phyloP scores from a whole-genome alignment of 1,140 invertebrate genomes.

The Papilio glaucus region DNA sequence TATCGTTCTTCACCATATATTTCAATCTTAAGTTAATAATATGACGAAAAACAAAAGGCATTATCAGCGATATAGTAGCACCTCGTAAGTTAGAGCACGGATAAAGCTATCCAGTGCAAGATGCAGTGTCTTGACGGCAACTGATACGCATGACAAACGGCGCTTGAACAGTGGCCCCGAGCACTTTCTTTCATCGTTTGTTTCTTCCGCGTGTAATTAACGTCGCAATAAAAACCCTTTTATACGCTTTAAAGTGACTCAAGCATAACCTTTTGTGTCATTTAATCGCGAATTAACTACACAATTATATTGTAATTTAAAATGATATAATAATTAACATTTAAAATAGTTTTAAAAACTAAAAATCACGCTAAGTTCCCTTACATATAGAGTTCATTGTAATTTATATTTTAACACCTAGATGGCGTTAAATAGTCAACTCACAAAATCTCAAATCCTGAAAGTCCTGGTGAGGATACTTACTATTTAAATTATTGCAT shows the following conservation, averaged over 20 bases:
- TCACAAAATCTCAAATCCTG: too few species aligned
- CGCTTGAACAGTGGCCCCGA: neutral
- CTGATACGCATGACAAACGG: slow-evolving; percentile 31
- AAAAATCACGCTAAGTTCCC: too few species aligned
- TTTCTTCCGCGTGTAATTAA: slow-evolving; percentile 30
- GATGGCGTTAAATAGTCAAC: too few species aligned
- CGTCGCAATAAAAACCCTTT: slow-evolving; percentile 33
- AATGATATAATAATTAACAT: neutral
- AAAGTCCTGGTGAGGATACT: too few species aligned
- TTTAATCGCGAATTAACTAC: neutral
- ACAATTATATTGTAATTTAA: neutral
- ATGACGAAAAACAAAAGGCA: neutral
- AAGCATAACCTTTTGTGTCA: neutral
- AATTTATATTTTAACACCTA: too few species aligned
- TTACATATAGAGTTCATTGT: too few species aligned
- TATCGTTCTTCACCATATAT: neutral
- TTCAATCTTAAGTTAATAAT: slow-evolving; percentile 1
- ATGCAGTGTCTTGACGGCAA: slow-evolving; percentile 23
- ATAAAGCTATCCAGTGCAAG: slow-evolving; percentile 27
- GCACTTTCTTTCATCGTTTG: slow-evolving; percentile 9
- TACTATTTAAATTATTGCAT: too few species aligned
- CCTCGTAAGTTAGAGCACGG: slow-evolving; percentile 13
- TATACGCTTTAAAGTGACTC: neutral
- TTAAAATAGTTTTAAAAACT: too few species aligned
- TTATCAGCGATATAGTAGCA: too few species aligned